phyloP scores from a whole-genome alignment of 2,797 vertebrate genomes.

The Chiroxiphia lanceolata region DNA sequence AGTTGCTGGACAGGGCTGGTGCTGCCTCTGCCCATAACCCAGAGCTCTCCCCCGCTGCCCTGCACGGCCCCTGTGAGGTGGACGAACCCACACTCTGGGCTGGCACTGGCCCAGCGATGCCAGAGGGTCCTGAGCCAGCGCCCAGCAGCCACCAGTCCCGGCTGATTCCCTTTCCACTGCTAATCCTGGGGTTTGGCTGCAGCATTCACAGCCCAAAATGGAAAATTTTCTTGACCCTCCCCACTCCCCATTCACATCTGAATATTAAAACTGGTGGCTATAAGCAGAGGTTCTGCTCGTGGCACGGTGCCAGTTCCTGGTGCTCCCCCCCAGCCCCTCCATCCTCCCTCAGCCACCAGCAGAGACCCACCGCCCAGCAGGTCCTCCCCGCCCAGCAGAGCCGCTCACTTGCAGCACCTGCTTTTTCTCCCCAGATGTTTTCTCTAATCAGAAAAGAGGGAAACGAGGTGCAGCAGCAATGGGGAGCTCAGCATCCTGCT shows the following conservation, averaged over 20 bases:
- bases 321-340: neutral
- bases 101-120: neutral
- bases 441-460: neutral
- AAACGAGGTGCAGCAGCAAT: fast-evolving
- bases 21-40: neutral
- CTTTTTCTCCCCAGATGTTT: neutral
- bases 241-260: neutral
- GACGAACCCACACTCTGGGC: neutral
- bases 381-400: neutral
- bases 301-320: fast-evolving
- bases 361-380: neutral
- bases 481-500: neutral
- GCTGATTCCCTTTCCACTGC: neutral
- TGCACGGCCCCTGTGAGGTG: fast-evolving
- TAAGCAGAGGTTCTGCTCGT: neutral
- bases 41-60: neutral
- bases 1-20: neutral
- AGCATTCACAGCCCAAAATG: neutral
- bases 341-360: neutral
- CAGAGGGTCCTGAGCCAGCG: neutral
- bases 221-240: neutral
- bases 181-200: neutral
- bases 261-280: neutral
- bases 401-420: neutral
- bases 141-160: neutral